Conservation (phyloP, 2,113 vertebrate species). For the Sapayoa aenigma region DNA sequence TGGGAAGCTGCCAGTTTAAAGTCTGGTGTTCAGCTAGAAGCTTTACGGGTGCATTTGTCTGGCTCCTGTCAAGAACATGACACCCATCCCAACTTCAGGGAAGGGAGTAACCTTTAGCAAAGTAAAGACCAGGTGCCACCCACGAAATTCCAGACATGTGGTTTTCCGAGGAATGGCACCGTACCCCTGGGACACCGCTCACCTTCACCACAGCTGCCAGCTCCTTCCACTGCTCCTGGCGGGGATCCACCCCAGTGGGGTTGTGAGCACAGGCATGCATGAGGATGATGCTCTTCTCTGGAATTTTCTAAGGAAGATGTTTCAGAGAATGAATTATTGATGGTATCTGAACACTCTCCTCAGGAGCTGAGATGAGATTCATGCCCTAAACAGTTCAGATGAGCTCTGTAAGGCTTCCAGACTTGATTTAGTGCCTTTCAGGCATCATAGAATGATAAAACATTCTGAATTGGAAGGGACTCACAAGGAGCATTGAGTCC, state of each 20-base stretch:
- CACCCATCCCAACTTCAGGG: neutral
- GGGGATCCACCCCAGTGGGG: constrained; percentile 95
- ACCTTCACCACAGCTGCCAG: constrained; percentile 86
- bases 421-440: neutral
- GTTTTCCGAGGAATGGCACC: neutral
- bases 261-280: constrained; percentile 97
- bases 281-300: constrained; percentile 89
- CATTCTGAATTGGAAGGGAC: neutral
- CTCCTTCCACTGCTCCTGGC: constrained; percentile 94
- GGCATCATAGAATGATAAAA: neutral
- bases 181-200: neutral
- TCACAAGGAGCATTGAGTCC: neutral
- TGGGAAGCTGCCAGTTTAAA: neutral
- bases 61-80: neutral
- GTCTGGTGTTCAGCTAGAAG: neutral
- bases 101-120: neutral
- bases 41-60: neutral
- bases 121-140: neutral
- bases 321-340: neutral
- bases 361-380: neutral
- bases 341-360: neutral
- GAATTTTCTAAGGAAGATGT: constrained; percentile 85
- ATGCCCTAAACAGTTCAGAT: neutral
- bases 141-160: neutral
- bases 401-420: neutral